Percentiles rank a stretch among this genome's conserved stretches.
Evolutionary conservation across 2,888 invertebrate genomes (phyloP).

Genomic region (Apotomis turbidana): DNA sequence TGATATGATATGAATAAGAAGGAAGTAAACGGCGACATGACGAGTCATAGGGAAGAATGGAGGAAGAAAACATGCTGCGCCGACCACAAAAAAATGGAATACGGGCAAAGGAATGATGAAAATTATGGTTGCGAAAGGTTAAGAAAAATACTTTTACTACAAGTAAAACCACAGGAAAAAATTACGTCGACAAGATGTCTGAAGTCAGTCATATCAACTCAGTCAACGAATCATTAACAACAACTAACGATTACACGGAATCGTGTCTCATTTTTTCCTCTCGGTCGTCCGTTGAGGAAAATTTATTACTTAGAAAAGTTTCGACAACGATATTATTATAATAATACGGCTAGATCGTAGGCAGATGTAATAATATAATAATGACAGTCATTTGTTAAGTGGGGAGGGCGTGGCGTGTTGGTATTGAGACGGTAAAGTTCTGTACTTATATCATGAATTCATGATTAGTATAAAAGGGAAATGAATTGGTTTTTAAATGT

Average conservation of each 20-base stretch:
- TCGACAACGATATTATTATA: slow-evolving; percentile 21
- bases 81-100: too few species aligned
- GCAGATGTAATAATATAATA: background rate
- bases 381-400: slow-evolving; percentile 25
- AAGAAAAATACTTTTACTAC: too few species aligned
- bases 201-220: slow-evolving; percentile 8
- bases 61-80: too few species aligned
- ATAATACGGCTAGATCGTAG: slow-evolving; percentile 10
- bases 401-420: slow-evolving; percentile 3
- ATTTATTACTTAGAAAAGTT: slow-evolving; percentile 19
- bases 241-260: slow-evolving; percentile 33
- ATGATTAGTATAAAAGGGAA: background rate
- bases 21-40: too few species aligned
- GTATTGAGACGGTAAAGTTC: slow-evolving; percentile 1
- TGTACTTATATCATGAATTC: background rate
- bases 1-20: too few species aligned
- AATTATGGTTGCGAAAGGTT: too few species aligned
- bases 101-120: too few species aligned
- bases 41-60: too few species aligned
- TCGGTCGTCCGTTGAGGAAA: slow-evolving; percentile 18
- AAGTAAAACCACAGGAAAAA: too few species aligned
- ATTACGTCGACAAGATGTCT: background rate
- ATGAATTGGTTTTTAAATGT: too few species aligned
- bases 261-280: slow-evolving; percentile 14
- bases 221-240: slow-evolving; percentile 22